Base-by-base conservation (phyloP, 2,888 invertebrate species). In the Hesperia comma region DNA sequence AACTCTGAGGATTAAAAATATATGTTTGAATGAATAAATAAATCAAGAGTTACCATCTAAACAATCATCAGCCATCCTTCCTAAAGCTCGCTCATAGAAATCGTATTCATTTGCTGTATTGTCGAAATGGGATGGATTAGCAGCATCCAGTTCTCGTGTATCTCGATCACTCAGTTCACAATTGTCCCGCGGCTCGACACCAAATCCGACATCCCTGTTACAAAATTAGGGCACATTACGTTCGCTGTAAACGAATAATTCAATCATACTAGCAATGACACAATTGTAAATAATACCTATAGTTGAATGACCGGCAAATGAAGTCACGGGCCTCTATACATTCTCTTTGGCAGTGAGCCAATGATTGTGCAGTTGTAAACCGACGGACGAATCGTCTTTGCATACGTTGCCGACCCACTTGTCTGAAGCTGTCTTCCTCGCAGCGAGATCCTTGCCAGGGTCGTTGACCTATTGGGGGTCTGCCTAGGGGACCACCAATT, bases 121-220 rank as follows among this genome's bases (percentile, higher is more conserved):
- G 81, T 98, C 98, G 81, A 98, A 98, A 82, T 95, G 96, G 54
- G 96, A 94, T 0, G 97, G 96, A 88, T 97, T 97, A 62, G 96
- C 96, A 68, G 97, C 94, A 80, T 98, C 97, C 79, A 98, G 89
- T 78, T 97, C 97, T 63, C 96, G 93, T 0, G 97, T 96, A 81
- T 97, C 97, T 57, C 97, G 94, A 81, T 98, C 98, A 81, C 97
- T 98, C 7, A 98, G 91, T 83, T 98, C 98, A 80, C 98, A 98
- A 83, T 98, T 98, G 75, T 98, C 97, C 41, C 95, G 88, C 17
- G 87, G 83, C 72, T 95, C 95, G 2, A 93, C 94, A 6, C 91
- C 93, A 73, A 94, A 96, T 12, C 95, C 94, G 43, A 93, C 94
- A 33, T 92, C 91, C 82, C 95, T 94, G 79, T 69, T 15, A 61